A percentile compares a stretch with the other conserved stretches of the same genome.
Evolutionary conservation across 2,113 vertebrate genomes (phyloP).

Genomic region (Tragelaphus buxtoni): DNA sequence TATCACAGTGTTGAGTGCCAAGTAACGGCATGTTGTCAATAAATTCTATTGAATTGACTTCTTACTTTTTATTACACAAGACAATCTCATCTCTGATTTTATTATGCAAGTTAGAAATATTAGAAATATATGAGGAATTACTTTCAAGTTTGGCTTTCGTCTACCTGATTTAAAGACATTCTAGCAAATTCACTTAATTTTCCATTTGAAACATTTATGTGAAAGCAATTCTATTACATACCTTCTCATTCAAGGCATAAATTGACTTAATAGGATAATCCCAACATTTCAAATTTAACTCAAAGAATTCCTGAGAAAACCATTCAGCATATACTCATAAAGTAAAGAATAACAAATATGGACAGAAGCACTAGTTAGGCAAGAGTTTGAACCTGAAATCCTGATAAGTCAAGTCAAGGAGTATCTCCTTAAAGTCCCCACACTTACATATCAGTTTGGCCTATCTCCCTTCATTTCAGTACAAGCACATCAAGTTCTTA

Average conservation of each 20-base stretch:
- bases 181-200: conserved; percentile 7
- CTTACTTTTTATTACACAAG: neutral
- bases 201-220: conserved; percentile 16
- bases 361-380: neutral
- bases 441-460: neutral
- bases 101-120: neutral
- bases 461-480: neutral
- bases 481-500: neutral
- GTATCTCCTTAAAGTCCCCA: neutral
- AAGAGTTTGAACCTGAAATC: neutral
- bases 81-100: neutral
- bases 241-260: neutral
- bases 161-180: neutral
- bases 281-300: neutral
- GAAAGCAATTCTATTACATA: neutral
- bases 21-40: neutral
- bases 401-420: neutral
- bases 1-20: neutral
- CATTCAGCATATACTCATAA: neutral
- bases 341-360: neutral
- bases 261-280: neutral
- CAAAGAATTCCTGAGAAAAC: neutral
- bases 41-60: neutral
- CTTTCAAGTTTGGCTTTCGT: neutral
- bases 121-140: neutral